These are phyloP conservation scores for Oligia fasciuncula DNA, from an alignment of 2,888 invertebrate genomes.

Conservation along the genomic window DNA sequence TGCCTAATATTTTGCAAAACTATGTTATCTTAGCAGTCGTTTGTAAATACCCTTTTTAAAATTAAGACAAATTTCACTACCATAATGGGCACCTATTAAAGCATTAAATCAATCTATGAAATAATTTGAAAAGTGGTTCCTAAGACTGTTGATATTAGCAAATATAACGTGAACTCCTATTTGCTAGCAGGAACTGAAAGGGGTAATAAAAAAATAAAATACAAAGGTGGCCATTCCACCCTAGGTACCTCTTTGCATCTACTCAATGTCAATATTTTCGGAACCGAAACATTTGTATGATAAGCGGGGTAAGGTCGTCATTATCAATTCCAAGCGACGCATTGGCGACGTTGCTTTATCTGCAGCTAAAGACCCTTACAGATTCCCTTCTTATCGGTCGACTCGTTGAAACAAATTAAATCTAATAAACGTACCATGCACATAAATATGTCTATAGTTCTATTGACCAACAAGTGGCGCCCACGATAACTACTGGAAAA, in stretches of 20 bases:
- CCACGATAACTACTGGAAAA: not conserved
- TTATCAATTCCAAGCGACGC: constrained; percentile 1
- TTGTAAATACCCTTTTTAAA: not conserved
- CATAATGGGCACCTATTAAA: not conserved
- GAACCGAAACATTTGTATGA: not conserved
- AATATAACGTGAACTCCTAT: not conserved
- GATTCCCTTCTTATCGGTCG: not conserved
- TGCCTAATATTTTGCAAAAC: constrained; percentile 4
- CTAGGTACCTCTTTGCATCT: not conserved
- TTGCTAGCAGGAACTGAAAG: not conserved
- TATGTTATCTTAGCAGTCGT: not conserved
- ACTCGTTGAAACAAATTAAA: not conserved
- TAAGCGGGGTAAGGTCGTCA: not conserved
- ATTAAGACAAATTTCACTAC: not conserved
- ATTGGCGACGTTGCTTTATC: not conserved
- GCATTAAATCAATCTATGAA: not conserved
- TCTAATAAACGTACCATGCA: not conserved
- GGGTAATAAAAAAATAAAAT: not conserved
- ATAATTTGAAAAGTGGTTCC: not conserved
- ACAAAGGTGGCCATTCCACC: constrained; percentile 10
- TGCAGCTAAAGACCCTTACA: not conserved
- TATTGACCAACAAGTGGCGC: not conserved
- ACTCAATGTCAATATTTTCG: not conserved
- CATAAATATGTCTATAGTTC: not conserved
- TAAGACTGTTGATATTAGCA: not conserved